These are phyloP conservation scores for Synanthedon vespiformis DNA, from an alignment of 2,888 invertebrate genomes.

Conservation along the genomic window DNA sequence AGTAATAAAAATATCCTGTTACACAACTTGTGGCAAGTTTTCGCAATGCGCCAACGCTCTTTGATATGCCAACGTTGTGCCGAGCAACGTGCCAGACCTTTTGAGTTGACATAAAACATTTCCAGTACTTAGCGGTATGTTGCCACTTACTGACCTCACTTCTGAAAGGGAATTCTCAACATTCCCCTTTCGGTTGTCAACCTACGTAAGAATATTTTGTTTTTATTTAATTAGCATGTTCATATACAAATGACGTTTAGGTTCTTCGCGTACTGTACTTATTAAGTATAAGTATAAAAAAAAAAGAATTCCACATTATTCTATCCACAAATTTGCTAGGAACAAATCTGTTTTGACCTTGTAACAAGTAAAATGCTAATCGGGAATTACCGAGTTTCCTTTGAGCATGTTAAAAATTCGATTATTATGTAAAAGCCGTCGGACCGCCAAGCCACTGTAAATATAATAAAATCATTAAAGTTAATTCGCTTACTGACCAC, in stretches of 20 bases:
- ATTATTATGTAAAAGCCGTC: constrained; percentile 26
- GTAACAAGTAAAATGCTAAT: not conserved
- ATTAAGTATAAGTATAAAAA: no score
- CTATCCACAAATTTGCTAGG: no score
- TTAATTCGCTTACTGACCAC: constrained; percentile 47
- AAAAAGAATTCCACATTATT: no score
- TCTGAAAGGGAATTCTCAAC: not conserved
- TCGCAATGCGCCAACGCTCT: not conserved
- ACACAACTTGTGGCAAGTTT: not conserved
- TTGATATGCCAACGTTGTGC: not conserved
- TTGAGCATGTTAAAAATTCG: constrained; percentile 16
- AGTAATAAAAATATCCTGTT: no score
- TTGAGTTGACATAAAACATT: not conserved
- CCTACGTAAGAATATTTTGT: no score
- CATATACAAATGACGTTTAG: no score
- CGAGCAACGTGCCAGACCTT: not conserved
- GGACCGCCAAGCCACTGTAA: constrained; percentile 22
- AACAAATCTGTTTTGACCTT: not conserved
- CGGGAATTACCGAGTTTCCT: not conserved
- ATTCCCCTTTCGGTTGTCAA: not conserved
- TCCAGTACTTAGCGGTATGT: not conserved
- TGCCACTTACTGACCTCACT: not conserved
- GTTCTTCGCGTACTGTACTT: no score
- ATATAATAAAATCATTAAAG: constrained; percentile 53
- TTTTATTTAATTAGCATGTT: no score